Base-by-base conservation (phyloP, 2,113 vertebrate genomes). In the Rynchops niger region DNA sequence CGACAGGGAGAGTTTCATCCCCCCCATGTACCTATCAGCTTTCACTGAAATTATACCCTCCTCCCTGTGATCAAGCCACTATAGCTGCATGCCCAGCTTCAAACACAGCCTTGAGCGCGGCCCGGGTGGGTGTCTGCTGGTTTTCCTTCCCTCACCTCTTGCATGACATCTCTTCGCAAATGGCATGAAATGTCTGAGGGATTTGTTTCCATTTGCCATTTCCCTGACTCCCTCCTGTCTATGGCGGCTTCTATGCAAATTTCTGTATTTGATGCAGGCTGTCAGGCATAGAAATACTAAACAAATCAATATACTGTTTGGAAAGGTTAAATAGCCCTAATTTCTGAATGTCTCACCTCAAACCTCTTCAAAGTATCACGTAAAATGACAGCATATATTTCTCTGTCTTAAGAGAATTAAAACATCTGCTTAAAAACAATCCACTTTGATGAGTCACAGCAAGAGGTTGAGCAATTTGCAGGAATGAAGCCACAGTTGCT, bases 41-140 rank as follows among this genome's bases (percentile, higher is more conserved):
- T 96, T 81, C 80, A 82, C 74, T 72, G 80, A 95, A 96, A 96
- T 95, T 40, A 82, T 59, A 93, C 77, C 67, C 86, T 90, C 42
- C 56, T 95, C 81, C 61, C 70, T 55, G 91, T 66, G 73, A 94
- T 81, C 78, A 95, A 93, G 89, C 30, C 90, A 77, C 71, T 52
- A 25, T 34, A 90, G 82, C 86, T 47, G 55, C 42, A 58, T 82
- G 73, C 21, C 38, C 90, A 53, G 92, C 88, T 97, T 94, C 82
- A 90, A 85, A 95, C 36, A 66, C 74, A 65, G 85, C n/a, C 78
- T 34, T n/a, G 32, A 84, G 82, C 42, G 15, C 67, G 19, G 30
- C 6, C 3, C 1, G 10, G 32, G 47, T 36, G 12, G 38, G 26
- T 10, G 27, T 47, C 88, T 63, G 32, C 47, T 79, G 47, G 1